Conservation (phyloP, 2,797 vertebrate genomes). For the Thamnophis elegans region DNA sequence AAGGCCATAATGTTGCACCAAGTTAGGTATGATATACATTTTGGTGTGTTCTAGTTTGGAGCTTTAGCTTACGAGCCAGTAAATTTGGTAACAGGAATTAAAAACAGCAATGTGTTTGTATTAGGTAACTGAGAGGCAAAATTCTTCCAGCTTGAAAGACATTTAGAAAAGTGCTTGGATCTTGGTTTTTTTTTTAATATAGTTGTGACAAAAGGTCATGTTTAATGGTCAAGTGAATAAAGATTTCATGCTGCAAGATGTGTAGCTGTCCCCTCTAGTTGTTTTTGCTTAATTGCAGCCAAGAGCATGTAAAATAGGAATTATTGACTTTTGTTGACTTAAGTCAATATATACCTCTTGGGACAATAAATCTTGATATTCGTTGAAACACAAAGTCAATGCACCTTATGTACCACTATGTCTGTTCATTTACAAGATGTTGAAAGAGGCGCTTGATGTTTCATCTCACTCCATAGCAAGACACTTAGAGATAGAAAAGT, state of each 20-base stretch:
- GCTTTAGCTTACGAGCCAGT: neutral
- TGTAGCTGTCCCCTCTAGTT: slow-evolving; percentile 9
- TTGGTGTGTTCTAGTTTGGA: neutral
- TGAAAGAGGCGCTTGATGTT: slow-evolving; percentile 5
- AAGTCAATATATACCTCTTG: slow-evolving; percentile 35
- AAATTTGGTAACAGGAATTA: neutral
- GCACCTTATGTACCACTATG: slow-evolving; percentile 19
- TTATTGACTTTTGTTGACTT: slow-evolving; percentile 18
- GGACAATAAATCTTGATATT: slow-evolving; percentile 38
- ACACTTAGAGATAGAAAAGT: neutral
- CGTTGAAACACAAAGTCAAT: slow-evolving; percentile 32
- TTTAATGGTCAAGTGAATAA: slow-evolving; percentile 17
- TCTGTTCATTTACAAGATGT: neutral
- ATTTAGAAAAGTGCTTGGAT: neutral
- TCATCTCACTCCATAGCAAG: neutral
- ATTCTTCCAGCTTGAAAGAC: neutral
- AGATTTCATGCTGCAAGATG: neutral
- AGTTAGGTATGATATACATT: neutral
- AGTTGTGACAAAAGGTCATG: slow-evolving; percentile 20
- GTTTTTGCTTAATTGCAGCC: slow-evolving; percentile 33
- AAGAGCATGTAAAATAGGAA: slow-evolving; percentile 26
- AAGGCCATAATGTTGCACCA: neutral
- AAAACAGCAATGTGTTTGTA: neutral
- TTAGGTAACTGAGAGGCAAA: neutral
- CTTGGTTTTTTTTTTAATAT: neutral